Conservation (phyloP, 2,888 invertebrate species). For the Agrotis puta region DNA sequence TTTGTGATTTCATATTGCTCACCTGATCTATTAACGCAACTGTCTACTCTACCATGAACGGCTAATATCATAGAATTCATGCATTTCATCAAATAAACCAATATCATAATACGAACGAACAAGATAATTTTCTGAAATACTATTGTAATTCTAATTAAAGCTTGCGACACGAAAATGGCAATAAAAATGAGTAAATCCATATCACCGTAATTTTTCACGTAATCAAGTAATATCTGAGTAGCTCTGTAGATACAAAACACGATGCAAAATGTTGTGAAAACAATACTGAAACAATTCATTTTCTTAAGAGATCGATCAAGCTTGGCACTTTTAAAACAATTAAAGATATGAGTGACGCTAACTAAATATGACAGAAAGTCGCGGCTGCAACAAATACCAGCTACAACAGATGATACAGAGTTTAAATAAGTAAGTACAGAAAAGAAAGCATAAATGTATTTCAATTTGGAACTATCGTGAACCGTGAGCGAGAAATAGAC, state of each 20-base stretch:
- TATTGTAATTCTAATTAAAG: constrained; percentile 3
- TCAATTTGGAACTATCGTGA: neutral
- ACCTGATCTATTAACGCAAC: neutral
- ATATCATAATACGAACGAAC: constrained; percentile 5
- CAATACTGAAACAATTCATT: neutral
- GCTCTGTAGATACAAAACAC: constrained; percentile 1
- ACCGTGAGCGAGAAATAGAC: neutral
- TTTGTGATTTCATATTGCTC: neutral
- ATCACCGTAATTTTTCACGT: neutral
- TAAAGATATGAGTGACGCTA: neutral
- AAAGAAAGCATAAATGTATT: neutral
- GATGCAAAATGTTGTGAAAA: neutral
- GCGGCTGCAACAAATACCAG: neutral
- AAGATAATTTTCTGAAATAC: constrained; percentile 7
- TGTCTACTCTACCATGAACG: neutral
- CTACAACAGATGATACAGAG: neutral
- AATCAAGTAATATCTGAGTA: neutral
- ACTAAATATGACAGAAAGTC: constrained; percentile 3
- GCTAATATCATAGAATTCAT: constrained; percentile 10
- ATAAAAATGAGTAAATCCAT: neutral
- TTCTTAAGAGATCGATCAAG: neutral
- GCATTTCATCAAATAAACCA: constrained; percentile 9
- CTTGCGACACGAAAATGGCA: constrained; percentile 3
- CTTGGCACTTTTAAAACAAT: neutral
- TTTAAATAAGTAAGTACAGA: constrained; percentile 6